A percentile compares a stretch with the other conserved stretches of the same genome.
Conservation (phyloP, 2,113 vertebrate species). For the Scatophagus argus region DNA sequence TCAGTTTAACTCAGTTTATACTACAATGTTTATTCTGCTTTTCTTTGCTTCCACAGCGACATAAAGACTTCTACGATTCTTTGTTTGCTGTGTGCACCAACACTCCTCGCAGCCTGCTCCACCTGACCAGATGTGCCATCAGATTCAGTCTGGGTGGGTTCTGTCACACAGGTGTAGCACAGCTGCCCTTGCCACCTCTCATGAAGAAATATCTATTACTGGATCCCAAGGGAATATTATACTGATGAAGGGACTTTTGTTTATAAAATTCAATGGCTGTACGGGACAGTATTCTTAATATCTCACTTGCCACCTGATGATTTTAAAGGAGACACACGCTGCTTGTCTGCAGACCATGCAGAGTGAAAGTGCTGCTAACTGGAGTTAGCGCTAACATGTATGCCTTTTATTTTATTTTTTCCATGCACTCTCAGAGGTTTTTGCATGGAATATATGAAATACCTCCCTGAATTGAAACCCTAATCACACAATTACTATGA, state of each 20-base stretch:
- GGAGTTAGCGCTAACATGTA: neutral
- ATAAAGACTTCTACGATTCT: conserved; percentile 92
- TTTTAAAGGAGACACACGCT: neutral
- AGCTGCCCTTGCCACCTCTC: conserved; percentile 86
- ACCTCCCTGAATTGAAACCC: neutral
- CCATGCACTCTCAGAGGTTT: neutral
- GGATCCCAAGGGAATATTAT: conserved; percentile 91
- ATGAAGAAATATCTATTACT: conserved; percentile 93
- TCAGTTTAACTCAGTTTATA: neutral
- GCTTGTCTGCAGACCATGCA: neutral
- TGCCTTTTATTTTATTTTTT: neutral
- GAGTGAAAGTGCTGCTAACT: neutral
- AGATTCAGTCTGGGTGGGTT: conserved; percentile 78
- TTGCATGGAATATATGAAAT: neutral
- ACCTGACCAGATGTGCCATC: conserved; percentile 91
- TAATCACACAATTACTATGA: neutral
- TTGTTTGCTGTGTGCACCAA: conserved; percentile 90
- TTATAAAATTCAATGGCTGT: neutral
- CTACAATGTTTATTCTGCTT: neutral
- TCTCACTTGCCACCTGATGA: neutral
- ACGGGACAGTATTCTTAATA: neutral
- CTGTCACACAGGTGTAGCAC: conserved; percentile 84
- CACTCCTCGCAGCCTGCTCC: conserved; percentile 91
- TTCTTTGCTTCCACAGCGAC: conserved; percentile 79
- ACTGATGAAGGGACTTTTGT: conserved; percentile 58